Evolutionary conservation across 2,888 invertebrate species (phyloP).

Genomic region (Lingula anatina): DNA sequence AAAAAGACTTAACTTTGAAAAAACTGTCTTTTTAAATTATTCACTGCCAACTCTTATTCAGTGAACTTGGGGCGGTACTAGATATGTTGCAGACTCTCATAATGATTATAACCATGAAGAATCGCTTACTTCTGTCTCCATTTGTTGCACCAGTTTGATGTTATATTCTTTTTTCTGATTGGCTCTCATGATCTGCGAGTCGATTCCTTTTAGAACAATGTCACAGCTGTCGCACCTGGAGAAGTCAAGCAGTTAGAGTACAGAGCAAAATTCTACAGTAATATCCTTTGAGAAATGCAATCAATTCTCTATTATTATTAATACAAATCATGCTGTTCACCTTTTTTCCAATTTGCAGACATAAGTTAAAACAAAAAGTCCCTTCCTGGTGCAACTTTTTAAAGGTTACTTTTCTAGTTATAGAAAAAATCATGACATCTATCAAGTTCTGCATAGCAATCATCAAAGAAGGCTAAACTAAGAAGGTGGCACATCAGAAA

Average conservation of each 20-base stretch:
- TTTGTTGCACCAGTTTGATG: constrained; percentile 71
- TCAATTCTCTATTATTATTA: too few relatives aligned
- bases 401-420: too few relatives aligned
- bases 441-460: not conserved
- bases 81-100: not conserved
- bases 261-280: not conserved
- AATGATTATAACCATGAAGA: not conserved
- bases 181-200: constrained; percentile 80
- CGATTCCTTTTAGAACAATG: constrained; percentile 80
- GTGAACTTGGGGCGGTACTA: too few relatives aligned
- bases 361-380: too few relatives aligned
- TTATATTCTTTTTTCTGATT: constrained; percentile 79
- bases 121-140: constrained; percentile 76
- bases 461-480: not conserved
- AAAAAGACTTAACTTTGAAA: not conserved
- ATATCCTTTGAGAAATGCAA: not conserved
- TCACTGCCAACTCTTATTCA: not conserved
- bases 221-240: constrained; percentile 83
- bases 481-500: not conserved
- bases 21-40: not conserved
- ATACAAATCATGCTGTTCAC: too few relatives aligned
- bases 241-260: constrained; percentile 4
- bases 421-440: too few relatives aligned
- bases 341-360: too few relatives aligned
- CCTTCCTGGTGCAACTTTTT: too few relatives aligned